Evolutionary conservation across 2,113 vertebrate genomes (phyloP).

Genomic region (Lepidothrix coronata): DNA sequence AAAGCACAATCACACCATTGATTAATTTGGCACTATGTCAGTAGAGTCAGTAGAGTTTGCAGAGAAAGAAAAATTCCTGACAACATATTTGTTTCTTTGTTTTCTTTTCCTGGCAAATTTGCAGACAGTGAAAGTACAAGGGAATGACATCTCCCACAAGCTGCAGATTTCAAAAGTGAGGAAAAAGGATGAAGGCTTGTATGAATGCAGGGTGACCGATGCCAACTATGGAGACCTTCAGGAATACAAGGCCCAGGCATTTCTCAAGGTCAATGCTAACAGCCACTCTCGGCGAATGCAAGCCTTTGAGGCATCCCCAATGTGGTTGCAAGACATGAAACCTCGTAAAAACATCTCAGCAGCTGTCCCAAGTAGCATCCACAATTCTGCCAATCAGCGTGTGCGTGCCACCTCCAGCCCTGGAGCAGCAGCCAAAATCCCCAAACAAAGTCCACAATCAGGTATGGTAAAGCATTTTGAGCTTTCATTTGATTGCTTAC

Average conservation of each 20-base stretch:
- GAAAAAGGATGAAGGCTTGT: slow-evolving; percentile 91
- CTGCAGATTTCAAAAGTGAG: slow-evolving; percentile 93
- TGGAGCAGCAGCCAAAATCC: slow-evolving; percentile 85
- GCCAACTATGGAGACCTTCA: slow-evolving; percentile 92
- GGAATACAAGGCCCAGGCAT: slow-evolving; percentile 92
- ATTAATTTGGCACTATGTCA: background rate
- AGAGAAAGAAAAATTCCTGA: background rate
- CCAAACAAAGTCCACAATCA: slow-evolving; percentile 90
- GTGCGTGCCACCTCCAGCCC: slow-evolving; percentile 84
- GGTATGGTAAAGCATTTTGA: slow-evolving; percentile 83
- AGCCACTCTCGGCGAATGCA: slow-evolving; percentile 83
- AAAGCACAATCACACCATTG: background rate
- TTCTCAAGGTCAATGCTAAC: slow-evolving; percentile 87
- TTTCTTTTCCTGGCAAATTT: slow-evolving; percentile 43
- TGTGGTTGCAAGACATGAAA: slow-evolving; percentile 91
- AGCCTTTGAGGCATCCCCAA: slow-evolving; percentile 88
- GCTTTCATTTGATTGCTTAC: slow-evolving; percentile 62
- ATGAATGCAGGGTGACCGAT: slow-evolving; percentile 91
- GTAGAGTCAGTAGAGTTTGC: background rate
- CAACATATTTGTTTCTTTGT: background rate
- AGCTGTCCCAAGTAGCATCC: slow-evolving; percentile 76
- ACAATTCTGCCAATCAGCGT: slow-evolving; percentile 83
- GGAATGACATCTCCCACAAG: slow-evolving; percentile 97
- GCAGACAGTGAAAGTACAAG: slow-evolving; percentile 97
- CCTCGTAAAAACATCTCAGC: slow-evolving; percentile 83